Percentiles rank a stretch among this genome's conserved stretches.
Evolutionary conservation across 2,113 vertebrate genomes (phyloP).

Genomic region (Hymenochirus boettgeri): DNA sequence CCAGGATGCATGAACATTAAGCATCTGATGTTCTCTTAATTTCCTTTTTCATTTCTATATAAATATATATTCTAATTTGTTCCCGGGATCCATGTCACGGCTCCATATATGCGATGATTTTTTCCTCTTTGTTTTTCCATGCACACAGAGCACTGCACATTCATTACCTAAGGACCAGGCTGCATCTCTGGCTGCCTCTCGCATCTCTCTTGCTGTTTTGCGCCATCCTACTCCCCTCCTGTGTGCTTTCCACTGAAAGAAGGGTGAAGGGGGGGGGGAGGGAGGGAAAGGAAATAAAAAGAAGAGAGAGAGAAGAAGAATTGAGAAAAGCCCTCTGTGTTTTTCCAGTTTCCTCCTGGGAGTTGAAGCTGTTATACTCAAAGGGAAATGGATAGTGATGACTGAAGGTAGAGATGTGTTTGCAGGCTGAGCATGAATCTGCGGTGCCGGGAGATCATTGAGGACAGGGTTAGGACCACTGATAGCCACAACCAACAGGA

Average conservation of each 20-base stretch:
- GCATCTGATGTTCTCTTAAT: conserved; percentile 47
- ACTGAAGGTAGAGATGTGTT: neutral
- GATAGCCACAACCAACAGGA: conserved; percentile 6
- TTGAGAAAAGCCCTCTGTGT: conserved; percentile 19
- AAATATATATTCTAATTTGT: no score
- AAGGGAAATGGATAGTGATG: neutral
- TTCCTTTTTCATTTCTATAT: conserved; percentile 11
- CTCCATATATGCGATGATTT: conserved; percentile 74
- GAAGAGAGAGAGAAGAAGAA: neutral
- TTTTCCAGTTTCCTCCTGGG: neutral
- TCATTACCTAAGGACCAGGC: conserved; percentile 86
- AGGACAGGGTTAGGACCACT: conserved; percentile 8
- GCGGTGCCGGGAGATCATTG: conserved; percentile 3
- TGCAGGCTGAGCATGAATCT: conserved; percentile 8
- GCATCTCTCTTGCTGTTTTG: neutral
- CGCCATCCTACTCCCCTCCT: conserved; percentile 16
- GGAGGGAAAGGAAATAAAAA: no score
- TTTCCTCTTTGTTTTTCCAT: conserved; percentile 75
- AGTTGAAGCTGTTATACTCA: conserved; percentile 7
- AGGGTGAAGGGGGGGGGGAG: no score
- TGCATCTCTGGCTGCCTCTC: conserved; percentile 52
- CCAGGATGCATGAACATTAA: neutral
- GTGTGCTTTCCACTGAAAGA: conserved; percentile 7
- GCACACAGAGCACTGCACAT: conserved; percentile 99
- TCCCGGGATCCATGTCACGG: conserved; percentile 73